Base-by-base conservation (phyloP, 2,888 invertebrate genomes). In the Eumerus sabulonum region DNA sequence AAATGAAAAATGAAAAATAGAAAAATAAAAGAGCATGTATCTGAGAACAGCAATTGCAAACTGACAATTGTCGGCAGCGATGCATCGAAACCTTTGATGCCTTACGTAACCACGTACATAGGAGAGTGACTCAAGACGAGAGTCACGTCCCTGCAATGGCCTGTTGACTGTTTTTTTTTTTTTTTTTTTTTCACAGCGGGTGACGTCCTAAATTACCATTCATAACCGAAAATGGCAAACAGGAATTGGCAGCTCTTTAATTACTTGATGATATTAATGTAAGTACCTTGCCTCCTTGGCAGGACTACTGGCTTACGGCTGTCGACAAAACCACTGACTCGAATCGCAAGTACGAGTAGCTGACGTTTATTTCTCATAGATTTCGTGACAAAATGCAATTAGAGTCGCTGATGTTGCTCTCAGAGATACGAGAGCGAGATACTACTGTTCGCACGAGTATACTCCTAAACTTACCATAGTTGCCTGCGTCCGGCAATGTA, bases 301-400 rank as follows among this genome's bases (percentile, higher is more conserved):
- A 27, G 50, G 44, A 27, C 19, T 45, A 27, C 13, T 53, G 44
- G 47, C 35, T 14, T 44, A 9, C 47, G 16, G 48, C 13, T 35
- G 14, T n/a, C n/a, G n/a, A n/a, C n/a, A n/a, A n/a, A n/a, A n/a
- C n/a, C n/a, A n/a, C 44, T 68, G 56, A 57, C 57, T 27, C 3
- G 3, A 7, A 7, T 2, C 2, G 7, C 27, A 27, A 27, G 7
- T 27, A 27, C 27, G 7, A 12, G 53, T 17, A 42, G 16, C 36
- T 68, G 56, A 51, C 57, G 36, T 57, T 63, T 42, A 38, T 64
- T 64, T 59, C 53, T 72, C 47, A 14, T 47, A 60, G 59, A 70
- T 45, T 64, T 87, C 86, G 86, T 86, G 86, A 86, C 87, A 85
- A 82, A 84, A 85, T 85, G 85, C 86, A 86, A 86, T 86, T 86